phyloP scores from a whole-genome alignment of 1,140 invertebrate genomes.

The Palaemon carinicauda region DNA sequence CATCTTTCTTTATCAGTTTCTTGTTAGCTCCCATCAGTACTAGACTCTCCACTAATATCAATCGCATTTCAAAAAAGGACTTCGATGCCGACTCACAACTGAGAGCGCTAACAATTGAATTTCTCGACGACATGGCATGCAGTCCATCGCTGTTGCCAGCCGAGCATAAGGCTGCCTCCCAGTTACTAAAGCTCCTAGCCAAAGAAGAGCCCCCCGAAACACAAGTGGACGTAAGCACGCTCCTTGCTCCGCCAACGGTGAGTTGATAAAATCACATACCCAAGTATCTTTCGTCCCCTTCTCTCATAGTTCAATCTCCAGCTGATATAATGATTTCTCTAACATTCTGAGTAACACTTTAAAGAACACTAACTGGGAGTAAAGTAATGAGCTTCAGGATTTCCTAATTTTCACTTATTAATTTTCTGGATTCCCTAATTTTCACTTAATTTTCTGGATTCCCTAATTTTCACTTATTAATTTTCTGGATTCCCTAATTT shows the following conservation, averaged over 20 bases:
- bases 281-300: neutral
- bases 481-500: too few species aligned
- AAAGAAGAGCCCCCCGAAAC: conserved; percentile 74
- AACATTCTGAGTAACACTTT: too few species aligned
- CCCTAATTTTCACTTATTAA: too few species aligned
- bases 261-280: conserved; percentile 57
- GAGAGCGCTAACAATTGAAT: conserved; percentile 81
- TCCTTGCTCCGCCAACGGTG: conserved; percentile 79
- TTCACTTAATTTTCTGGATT: too few species aligned
- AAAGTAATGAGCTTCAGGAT: too few species aligned
- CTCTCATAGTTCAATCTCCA: too few species aligned
- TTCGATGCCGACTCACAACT: conserved; percentile 83
- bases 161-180: conserved; percentile 87
- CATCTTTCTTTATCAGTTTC: neutral
- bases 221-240: conserved; percentile 75
- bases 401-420: too few species aligned
- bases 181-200: conserved; percentile 81
- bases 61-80: conserved; percentile 71
- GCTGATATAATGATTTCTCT: too few species aligned
- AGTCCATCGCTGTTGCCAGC: conserved; percentile 86
- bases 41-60: neutral
- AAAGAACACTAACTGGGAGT: too few species aligned
- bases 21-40: too few species aligned
- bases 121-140: conserved; percentile 87
- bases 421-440: too few species aligned